These are phyloP conservation scores for Sphinx pinastri DNA, from an alignment of 2,888 invertebrate species.

Conservation along the genomic window DNA sequence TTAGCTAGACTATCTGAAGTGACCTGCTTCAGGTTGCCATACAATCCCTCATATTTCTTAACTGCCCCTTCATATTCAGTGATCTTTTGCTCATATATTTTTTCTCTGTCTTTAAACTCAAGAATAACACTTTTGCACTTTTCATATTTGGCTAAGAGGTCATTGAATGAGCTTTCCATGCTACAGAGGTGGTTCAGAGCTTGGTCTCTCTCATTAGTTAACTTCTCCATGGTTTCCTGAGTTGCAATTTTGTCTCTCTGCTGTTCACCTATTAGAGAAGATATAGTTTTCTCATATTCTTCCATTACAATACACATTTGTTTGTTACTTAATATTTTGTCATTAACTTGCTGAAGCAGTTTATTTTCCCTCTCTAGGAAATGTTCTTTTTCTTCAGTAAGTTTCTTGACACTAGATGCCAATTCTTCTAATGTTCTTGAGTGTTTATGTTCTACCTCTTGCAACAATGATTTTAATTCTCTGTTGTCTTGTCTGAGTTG, in stretches of 20 bases:
- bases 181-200: slow-evolving; percentile 84
- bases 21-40: slow-evolving; percentile 92
- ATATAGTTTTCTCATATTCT: slow-evolving; percentile 91
- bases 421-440: slow-evolving; percentile 61
- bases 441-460: slow-evolving; percentile 63
- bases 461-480: slow-evolving; percentile 65
- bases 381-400: slow-evolving; percentile 63
- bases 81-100: slow-evolving; percentile 86
- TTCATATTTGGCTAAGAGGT: slow-evolving; percentile 85
- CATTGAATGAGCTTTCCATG: slow-evolving; percentile 86
- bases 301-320: slow-evolving; percentile 88
- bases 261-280: slow-evolving; percentile 88
- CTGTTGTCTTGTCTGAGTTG: slow-evolving; percentile 69
- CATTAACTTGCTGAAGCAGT: slow-evolving; percentile 64
- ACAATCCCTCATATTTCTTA: slow-evolving; percentile 90
- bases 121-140: slow-evolving; percentile 84
- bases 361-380: slow-evolving; percentile 61
- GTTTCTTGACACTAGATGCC: slow-evolving; percentile 63
- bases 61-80: slow-evolving; percentile 87
- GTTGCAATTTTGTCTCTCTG: slow-evolving; percentile 85
- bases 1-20: slow-evolving; percentile 91
- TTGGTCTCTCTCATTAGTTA: slow-evolving; percentile 82
- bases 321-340: slow-evolving; percentile 69
- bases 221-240: slow-evolving; percentile 74
- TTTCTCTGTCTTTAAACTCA: slow-evolving; percentile 85